Base-by-base conservation (phyloP, 1,140 invertebrate species). In the Megalonaias nervosa region DNA sequence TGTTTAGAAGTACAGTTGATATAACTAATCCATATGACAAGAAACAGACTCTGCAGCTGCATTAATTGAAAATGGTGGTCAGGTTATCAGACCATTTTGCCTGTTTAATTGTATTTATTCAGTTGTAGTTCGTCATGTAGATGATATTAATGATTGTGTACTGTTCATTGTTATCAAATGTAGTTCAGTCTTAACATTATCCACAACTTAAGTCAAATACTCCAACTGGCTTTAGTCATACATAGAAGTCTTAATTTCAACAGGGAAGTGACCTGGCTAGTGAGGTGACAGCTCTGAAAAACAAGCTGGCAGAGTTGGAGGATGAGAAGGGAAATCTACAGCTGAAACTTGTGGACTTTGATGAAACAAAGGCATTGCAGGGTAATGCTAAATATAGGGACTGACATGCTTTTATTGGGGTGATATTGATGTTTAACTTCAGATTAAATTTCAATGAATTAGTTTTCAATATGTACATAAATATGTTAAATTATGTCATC, bases 281-380 rank as follows among this genome's bases (percentile, higher is more conserved):
- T 67, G 85, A 87, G 60, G 78, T 85, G 9, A 67, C 68, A 57
- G 92, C 93, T 82, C 91, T 97, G 81, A 93, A 94, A 81, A 95
- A 96, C 82, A 93, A 94, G 90, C 93, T 97, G 80, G 94, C 94
- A 67, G 94, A 96, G 88, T 91, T 97, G 69, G 96, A 97, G 91
- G 96, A 97, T 89, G 96, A 97, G 91, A 97, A 96, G 92, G 95
- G 95, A 89, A 96, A 95, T 90, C 93, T 96, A 86, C 95, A 96
- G 90, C 92, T 96, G 86, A 94, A 94, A 92, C 92, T 95, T 84
- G 94, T 95, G 88, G 95, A 96, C 91, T 94, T 94, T 93, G 95
- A 95, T 88, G 94, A 95, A 48, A 57, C 56, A 9, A 80, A 73
- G 71, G 65, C 75, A 19, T 19, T 74, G 16, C 59, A 85, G 69